A percentile compares a stretch with the other conserved stretches of the same genome.
Conservation (phyloP, 1,140 invertebrate species). For the Heliconius melpomene region DNA sequence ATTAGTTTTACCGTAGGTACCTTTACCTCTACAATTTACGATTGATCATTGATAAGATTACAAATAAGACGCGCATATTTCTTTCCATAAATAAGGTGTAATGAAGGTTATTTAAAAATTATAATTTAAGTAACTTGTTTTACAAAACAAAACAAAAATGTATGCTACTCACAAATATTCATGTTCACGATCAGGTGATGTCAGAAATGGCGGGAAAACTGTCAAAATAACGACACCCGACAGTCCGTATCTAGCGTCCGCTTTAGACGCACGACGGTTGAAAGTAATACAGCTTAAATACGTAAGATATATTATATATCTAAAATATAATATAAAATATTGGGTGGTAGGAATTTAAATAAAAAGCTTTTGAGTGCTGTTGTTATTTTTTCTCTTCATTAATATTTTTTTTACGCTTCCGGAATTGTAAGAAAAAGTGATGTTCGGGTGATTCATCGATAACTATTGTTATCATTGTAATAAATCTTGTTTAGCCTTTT, state of each 20-base stretch:
- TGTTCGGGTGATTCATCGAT: conserved; percentile 22
- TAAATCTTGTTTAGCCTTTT: neutral
- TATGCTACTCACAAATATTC: neutral
- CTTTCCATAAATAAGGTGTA: neutral
- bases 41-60: neutral
- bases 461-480: neutral
- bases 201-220: conserved; percentile 33
- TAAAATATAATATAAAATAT: neutral
- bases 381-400: neutral
- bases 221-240: conserved; percentile 14
- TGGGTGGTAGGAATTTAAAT: neutral
- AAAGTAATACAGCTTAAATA: neutral
- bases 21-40: neutral
- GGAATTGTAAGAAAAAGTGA: conserved; percentile 7
- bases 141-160: neutral
- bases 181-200: conserved; percentile 4
- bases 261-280: conserved; percentile 2
- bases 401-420: conserved; percentile 9
- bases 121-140: neutral
- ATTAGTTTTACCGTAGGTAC: neutral
- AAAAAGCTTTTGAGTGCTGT: neutral
- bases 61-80: neutral
- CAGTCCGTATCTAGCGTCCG: conserved; percentile 28
- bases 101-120: neutral
- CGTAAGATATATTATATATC: neutral